phyloP scores from a whole-genome alignment of 2,797 vertebrate species.

The Acanthurus lineatus region DNA sequence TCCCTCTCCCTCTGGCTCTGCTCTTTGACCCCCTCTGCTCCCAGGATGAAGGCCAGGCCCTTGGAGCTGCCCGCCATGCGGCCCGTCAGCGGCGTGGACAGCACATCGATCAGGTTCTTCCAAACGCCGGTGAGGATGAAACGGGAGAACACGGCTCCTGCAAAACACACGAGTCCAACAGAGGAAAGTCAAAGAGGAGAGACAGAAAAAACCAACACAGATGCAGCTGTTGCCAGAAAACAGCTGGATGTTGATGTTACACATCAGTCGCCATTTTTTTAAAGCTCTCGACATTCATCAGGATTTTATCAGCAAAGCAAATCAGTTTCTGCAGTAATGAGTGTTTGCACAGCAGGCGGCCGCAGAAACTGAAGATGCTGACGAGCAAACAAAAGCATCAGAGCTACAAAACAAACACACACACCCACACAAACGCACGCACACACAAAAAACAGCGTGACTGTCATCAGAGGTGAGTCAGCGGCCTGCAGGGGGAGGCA shows the following conservation, averaged over 20 bases:
- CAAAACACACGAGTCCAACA: background rate
- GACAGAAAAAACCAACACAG: rapidly evolving
- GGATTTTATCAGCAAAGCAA: background rate
- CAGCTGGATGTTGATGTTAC: background rate
- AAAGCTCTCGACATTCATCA: background rate
- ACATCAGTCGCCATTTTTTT: background rate
- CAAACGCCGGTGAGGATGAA: slow-evolving; percentile 96
- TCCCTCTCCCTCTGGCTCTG: slow-evolving; percentile 96
- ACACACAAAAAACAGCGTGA: background rate
- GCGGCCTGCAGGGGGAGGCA: background rate
- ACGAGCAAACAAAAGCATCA: background rate
- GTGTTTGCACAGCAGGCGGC: background rate
- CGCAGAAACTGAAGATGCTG: background rate
- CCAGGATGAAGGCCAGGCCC: slow-evolving; percentile 93
- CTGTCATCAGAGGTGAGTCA: slow-evolving; percentile 21
- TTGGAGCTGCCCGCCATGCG: slow-evolving; percentile 95
- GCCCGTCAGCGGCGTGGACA: slow-evolving; percentile 94
- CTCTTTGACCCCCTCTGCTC: slow-evolving; percentile 93
- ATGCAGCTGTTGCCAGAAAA: background rate
- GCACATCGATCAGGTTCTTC: slow-evolving; percentile 96
- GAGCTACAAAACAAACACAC: background rate
- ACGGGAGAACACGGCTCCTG: slow-evolving; percentile 93
- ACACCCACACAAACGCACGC: background rate
- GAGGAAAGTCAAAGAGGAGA: background rate
- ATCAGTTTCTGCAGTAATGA: background rate